Base-by-base conservation (phyloP, 92 coral and sea anemone genomes). In the Meandrina meandrites region DNA sequence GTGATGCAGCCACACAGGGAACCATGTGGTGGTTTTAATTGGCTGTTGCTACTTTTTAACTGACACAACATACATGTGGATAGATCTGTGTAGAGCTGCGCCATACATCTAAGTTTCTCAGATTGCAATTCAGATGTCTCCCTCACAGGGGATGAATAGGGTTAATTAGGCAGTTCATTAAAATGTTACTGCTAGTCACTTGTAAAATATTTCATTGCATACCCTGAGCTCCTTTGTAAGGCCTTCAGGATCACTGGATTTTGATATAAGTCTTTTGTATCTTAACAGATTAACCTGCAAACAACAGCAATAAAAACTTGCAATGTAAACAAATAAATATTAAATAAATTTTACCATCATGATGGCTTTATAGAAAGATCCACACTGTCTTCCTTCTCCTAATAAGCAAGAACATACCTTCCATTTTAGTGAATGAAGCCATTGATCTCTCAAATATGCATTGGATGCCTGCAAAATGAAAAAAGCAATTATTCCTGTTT, bases 381-480 rank as follows among this genome's bases (percentile, higher is more conserved):
- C 13, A 48, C 9, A 48, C 53, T 48, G n/a, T n/a, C n/a, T n/a
- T 48, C 12, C 53, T 66, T 14, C 32, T 66, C 17, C 10, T 2
- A 62, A 62, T 24, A 24, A 62, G 12, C 28, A 8, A 62, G 22
- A 24, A 22, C 69, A 66, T 86, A 96, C 98, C 96, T 97, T 97
- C 99, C 99, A 97, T 81, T 95, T 97, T 72, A 97, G 88, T 19
- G 99, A 97, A 81, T 97, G 99, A 21, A 97, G 89, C 99, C 99
- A 97, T 72, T 97, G 99, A 86, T 97, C 99, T 85, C 99, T 92
- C 79, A 93, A 81, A 60, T 97, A 97, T 24, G 99, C 99, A 79
- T 96, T 97, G 37, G 99, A 90, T 70, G 99, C 98, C 99, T 97
- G 31, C n/a, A 30, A 91, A 11, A 45, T 12, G 8, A 73, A 31